phyloP scores from a whole-genome alignment of 1,140 invertebrate species.

The Liolophura sinensis region DNA sequence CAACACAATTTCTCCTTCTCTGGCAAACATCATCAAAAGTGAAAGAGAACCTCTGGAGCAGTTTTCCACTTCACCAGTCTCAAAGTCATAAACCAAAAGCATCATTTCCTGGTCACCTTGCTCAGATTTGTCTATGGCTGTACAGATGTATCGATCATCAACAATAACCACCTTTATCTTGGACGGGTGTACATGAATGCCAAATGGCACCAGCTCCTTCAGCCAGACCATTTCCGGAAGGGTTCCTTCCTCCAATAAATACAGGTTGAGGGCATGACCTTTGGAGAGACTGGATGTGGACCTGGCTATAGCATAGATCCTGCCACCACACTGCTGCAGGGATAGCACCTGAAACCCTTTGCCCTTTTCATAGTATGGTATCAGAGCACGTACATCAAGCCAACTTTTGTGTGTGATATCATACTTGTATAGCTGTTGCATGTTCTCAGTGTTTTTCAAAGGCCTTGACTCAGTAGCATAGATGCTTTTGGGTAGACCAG shows the following conservation, averaged over 20 bases:
- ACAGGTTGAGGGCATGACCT: conserved; percentile 8
- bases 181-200: conserved; percentile 21
- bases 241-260: conserved; percentile 26
- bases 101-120: conserved; percentile 13
- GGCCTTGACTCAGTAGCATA: conserved; percentile 24
- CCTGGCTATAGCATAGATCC: neutral
- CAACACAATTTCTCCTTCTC: conserved; percentile 26
- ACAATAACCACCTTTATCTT: conserved; percentile 20
- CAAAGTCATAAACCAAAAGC: conserved; percentile 22
- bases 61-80: conserved; percentile 15
- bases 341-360: conserved; percentile 19
- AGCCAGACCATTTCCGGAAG: conserved; percentile 21
- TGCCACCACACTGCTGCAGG: conserved; percentile 19
- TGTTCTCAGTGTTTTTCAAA: conserved; percentile 20
- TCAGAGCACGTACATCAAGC: too few relatives aligned
- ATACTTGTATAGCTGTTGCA: conserved; percentile 27
- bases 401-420: conserved; percentile 15
- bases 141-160: conserved; percentile 27
- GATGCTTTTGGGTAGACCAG: too few relatives aligned
- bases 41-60: conserved; percentile 21
- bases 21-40: conserved; percentile 25
- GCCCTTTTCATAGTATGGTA: too few relatives aligned
- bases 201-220: conserved; percentile 24
- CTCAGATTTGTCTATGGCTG: conserved; percentile 16
- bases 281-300: neutral